Evolutionary conservation across 2,113 vertebrate species (phyloP).

Genomic region (Rana temporaria): DNA sequence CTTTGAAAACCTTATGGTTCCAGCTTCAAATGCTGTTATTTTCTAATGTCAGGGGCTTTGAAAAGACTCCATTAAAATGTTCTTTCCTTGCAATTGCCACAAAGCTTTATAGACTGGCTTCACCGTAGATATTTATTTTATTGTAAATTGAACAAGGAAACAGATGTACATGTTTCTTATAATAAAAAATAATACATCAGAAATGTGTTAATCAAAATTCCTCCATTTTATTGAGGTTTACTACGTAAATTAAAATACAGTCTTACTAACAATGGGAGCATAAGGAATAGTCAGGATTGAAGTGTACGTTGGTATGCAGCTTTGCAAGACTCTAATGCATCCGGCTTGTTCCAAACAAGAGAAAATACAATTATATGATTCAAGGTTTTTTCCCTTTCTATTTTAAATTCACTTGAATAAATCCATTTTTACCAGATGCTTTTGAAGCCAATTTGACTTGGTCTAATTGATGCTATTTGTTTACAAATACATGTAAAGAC

Average conservation of each 20-base stretch:
- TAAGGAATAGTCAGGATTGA: slow-evolving; percentile 38
- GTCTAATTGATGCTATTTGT: slow-evolving; percentile 58
- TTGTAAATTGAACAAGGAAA: slow-evolving; percentile 22
- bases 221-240: slow-evolving; percentile 34
- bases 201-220: slow-evolving; percentile 50
- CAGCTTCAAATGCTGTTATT: slow-evolving; percentile 17
- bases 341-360: slow-evolving; percentile 38
- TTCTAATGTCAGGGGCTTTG: slow-evolving; percentile 30
- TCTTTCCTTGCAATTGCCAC: background rate
- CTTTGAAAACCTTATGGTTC: slow-evolving; percentile 10
- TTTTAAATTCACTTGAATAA: slow-evolving; percentile 56
- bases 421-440: slow-evolving; percentile 58
- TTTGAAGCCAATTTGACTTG: slow-evolving; percentile 46
- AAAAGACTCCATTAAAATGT: slow-evolving; percentile 28
- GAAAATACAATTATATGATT: slow-evolving; percentile 56
- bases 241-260: slow-evolving; percentile 35
- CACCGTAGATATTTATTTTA: slow-evolving; percentile 16
- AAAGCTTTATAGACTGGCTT: background rate
- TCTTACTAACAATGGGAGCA: slow-evolving; percentile 29
- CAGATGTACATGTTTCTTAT: slow-evolving; percentile 40
- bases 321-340: slow-evolving; percentile 42
- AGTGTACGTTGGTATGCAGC: slow-evolving; percentile 29
- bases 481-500: slow-evolving; percentile 55
- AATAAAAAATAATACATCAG: slow-evolving; percentile 15
- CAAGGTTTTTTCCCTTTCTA: slow-evolving; percentile 53